Conservation (phyloP, 1,140 invertebrate genomes). For the Pogonomyrmex californicus region DNA sequence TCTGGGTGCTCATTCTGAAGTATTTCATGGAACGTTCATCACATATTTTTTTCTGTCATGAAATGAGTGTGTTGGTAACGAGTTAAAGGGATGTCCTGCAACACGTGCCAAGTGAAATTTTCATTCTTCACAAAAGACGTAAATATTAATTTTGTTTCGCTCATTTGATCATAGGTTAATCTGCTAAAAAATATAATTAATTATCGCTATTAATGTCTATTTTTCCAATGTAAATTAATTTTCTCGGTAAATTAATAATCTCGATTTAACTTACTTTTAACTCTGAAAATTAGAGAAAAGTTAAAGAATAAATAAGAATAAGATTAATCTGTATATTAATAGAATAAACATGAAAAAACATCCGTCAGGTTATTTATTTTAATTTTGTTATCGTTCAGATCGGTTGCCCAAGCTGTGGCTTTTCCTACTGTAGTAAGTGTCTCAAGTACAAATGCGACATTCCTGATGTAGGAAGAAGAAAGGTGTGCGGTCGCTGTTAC, state of each 20-base stretch:
- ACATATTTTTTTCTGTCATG: constrained; percentile 21
- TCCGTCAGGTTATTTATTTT: constrained; percentile 9
- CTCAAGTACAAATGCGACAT: constrained; percentile 84
- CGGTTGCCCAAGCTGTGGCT: constrained; percentile 84
- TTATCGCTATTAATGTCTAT: too few relatives aligned
- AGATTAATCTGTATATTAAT: too few relatives aligned
- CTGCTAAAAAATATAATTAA: too few relatives aligned
- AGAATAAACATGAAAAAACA: too few relatives aligned
- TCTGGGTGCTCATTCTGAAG: neutral
- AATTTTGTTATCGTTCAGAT: constrained; percentile 73
- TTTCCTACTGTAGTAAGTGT: constrained; percentile 84
- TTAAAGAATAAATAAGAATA: too few relatives aligned
- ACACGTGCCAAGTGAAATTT: constrained; percentile 81
- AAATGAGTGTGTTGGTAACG: neutral
- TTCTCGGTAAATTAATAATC: too few relatives aligned
- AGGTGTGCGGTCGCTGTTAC: constrained; percentile 83
- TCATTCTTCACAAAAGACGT: constrained; percentile 82
- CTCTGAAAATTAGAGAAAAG: too few relatives aligned
- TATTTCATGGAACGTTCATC: neutral
- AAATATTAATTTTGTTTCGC: constrained; percentile 39
- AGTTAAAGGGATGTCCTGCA: constrained; percentile 81
- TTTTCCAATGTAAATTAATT: too few relatives aligned
- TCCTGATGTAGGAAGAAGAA: constrained; percentile 77
- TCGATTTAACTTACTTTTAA: too few relatives aligned
- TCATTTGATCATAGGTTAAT: constrained; percentile 65